Evolutionary conservation across 2,797 vertebrate genomes (phyloP), one percentile per base, ranked within the genome.

Genomic region (Anguilla obscura): DNA sequence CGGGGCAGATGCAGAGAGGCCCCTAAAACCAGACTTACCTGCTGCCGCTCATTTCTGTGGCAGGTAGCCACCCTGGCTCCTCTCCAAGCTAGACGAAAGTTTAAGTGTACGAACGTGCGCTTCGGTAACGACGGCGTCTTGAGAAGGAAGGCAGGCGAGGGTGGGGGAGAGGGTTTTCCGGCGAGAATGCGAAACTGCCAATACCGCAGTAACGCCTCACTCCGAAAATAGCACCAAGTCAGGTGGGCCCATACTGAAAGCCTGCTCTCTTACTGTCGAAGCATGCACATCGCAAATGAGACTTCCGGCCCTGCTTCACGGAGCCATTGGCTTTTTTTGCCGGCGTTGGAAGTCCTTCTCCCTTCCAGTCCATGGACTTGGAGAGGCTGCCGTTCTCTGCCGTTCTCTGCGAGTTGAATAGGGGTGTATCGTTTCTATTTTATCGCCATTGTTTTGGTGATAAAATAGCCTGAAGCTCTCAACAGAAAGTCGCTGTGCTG

Each of bases 11-110:
- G 86, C 56, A 86, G 52, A 82, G 76, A 54, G 80, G 87, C 85
- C 87, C 71, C 91, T 88, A 63, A 88, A 96, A 95, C 95, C 93
- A 92, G 95, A 94, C 92, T 87, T 88, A 93, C 95, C 94, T 91
- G 94, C 91, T 93, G 88, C 91, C 76, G 92, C 90, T 92, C 90
- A 90, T 92, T 95, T 94, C 94, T 92, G 92, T 87, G 88, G 88
- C 92, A 90, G 88, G 91, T 63, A 24, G 92, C 93, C 92, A 91
- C 90, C 91, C 76, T 69, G 27, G 76, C 86, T 76, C 18, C 63
- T 87, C 52, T 52, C 18, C 40, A 82, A 50, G 50, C 48, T 12
- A 54, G 21, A 69, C 82, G 14, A 60, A 30, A 27, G 63, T 27
- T 33, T 56, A 21, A 80, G 76, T n/a, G 45, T 50, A 5, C 27